These are phyloP conservation scores for Conus betulinus DNA, from an alignment of 1,140 invertebrate genomes.

Conservation along the genomic window DNA sequence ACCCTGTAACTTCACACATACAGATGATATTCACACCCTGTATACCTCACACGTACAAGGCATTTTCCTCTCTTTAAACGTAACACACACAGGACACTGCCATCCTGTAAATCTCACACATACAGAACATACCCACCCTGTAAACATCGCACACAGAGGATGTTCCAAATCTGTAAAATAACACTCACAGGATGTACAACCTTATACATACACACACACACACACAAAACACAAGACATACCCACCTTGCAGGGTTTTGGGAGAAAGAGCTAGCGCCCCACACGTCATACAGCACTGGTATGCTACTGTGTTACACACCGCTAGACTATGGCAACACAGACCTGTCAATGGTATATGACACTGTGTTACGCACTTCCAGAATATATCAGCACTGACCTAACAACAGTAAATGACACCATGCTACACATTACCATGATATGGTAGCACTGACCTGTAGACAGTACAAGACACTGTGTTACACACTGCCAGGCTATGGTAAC, in stretches of 20 bases:
- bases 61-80: too few relatives aligned
- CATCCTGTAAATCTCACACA: too few relatives aligned
- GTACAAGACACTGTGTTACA: not conserved
- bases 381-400: not conserved
- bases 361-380: too few relatives aligned
- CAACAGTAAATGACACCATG: not conserved
- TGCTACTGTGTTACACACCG: not conserved
- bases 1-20: too few relatives aligned
- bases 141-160: too few relatives aligned
- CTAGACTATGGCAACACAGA: not conserved
- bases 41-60: too few relatives aligned
- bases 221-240: not conserved
- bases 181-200: too few relatives aligned
- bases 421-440: not conserved
- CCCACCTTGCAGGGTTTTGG: not conserved
- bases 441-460: not conserved
- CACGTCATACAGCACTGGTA: constrained; percentile 9
- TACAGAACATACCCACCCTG: too few relatives aligned
- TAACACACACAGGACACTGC: too few relatives aligned
- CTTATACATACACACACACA: too few relatives aligned
- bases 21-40: too few relatives aligned
- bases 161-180: too few relatives aligned
- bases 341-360: not conserved
- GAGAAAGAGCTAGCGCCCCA: not conserved
- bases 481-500: not conserved